phyloP scores from a whole-genome alignment of 1,140 invertebrate genomes.

The Ruditapes philippinarum region DNA sequence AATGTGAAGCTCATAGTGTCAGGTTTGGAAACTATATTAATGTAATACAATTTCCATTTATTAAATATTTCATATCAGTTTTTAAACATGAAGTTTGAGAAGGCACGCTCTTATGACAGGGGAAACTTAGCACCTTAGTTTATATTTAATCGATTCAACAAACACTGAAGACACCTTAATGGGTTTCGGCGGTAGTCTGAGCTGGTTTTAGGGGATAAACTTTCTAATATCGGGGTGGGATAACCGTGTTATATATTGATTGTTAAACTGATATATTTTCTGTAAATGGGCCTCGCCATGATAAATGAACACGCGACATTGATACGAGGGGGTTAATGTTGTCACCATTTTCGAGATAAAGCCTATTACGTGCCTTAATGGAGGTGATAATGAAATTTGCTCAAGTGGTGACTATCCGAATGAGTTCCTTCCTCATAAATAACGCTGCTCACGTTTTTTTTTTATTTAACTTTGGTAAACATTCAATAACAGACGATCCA shows the following conservation, averaged over 20 bases:
- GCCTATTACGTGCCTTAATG: conserved; percentile 5
- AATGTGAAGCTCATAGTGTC: conserved; percentile 51
- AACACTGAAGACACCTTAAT: conserved; percentile 43
- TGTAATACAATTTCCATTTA: conserved; percentile 59
- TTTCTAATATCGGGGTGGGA: conserved; percentile 56
- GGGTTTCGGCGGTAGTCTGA: neutral
- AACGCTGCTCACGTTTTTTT: no score
- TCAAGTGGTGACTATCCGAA: conserved; percentile 1
- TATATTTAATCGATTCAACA: conserved; percentile 47
- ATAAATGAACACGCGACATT: conserved; percentile 50
- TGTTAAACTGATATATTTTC: conserved; percentile 32
- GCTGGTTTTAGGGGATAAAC: conserved; percentile 32
- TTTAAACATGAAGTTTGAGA: neutral
- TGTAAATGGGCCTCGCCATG: conserved; percentile 13
- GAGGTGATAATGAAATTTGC: conserved; percentile 46
- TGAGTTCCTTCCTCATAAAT: neutral
- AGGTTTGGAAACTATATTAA: conserved; percentile 58
- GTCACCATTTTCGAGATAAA: conserved; percentile 41
- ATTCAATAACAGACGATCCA: no score
- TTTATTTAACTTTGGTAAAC: no score
- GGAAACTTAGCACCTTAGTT: conserved; percentile 11
- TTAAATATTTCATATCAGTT: conserved; percentile 28
- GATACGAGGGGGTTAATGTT: conserved; percentile 43
- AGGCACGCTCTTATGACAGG: neutral
- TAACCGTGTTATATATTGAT: conserved; percentile 45